phyloP scores from a whole-genome alignment of 2,888 invertebrate species.

The Cryptocephalus moraei region DNA sequence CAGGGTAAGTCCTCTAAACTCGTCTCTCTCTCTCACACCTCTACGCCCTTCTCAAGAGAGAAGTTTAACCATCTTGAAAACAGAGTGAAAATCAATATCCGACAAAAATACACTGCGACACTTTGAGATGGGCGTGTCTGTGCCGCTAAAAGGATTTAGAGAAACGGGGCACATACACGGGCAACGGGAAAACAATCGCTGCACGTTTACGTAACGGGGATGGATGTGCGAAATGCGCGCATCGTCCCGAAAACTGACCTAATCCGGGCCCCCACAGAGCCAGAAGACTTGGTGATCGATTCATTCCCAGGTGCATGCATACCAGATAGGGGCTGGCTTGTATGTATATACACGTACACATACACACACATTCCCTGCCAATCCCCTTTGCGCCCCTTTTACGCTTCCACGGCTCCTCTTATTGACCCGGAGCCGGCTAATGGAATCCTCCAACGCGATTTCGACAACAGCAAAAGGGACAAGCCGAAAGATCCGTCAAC shows the following conservation, averaged over 20 bases:
- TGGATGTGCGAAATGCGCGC: constrained; percentile 18
- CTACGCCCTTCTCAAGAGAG: too few species aligned
- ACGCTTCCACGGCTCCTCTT: constrained; percentile 28
- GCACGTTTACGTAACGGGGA: not conserved
- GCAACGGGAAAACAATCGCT: not conserved
- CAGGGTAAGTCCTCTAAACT: too few species aligned
- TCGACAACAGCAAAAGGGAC: too few species aligned
- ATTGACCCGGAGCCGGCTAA: constrained; percentile 29
- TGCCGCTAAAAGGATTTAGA: constrained; percentile 1
- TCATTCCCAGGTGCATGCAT: constrained; percentile 27
- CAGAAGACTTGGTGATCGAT: constrained; percentile 22
- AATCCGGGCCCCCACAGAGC: constrained; percentile 14
- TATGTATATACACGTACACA: not conserved
- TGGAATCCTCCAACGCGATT: constrained; percentile 20
- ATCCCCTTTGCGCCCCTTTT: constrained; percentile 14
- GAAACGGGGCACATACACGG: not conserved
- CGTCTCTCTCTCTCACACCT: too few species aligned
- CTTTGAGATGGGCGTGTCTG: constrained; percentile 18
- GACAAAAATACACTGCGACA: constrained; percentile 24
- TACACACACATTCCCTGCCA: not conserved
- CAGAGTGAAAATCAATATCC: constrained; percentile 18
- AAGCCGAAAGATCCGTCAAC: too few species aligned
- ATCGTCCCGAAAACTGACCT: constrained; percentile 20
- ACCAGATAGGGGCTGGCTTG: constrained; percentile 11
- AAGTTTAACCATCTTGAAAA: too few species aligned